Evolutionary conservation across 2,888 invertebrate genomes (phyloP).

Genomic region (Aspidiotus destructor): DNA sequence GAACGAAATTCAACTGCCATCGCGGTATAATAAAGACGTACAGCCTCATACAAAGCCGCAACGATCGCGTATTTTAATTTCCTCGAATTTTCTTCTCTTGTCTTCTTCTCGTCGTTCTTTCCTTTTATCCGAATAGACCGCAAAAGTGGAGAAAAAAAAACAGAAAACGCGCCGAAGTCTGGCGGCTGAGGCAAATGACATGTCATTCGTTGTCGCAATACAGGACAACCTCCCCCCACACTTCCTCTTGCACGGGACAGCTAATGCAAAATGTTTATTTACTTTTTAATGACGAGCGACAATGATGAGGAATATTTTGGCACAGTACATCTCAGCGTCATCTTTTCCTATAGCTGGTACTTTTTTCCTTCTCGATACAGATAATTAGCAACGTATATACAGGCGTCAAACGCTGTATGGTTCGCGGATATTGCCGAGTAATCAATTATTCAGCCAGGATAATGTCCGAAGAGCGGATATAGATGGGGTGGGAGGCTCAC

Average conservation of each 20-base stretch:
- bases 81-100: not conserved
- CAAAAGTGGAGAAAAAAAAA: not conserved
- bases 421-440: no score
- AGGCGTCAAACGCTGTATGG: no score
- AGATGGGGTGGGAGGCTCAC: no score
- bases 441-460: no score
- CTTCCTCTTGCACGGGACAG: not conserved
- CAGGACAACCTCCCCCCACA: no score
- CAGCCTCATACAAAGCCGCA: slow-evolving; percentile 21
- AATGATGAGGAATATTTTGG: slow-evolving; percentile 2
- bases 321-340: not conserved
- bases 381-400: no score
- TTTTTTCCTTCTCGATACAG: no score
- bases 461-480: no score
- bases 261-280: not conserved
- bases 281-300: not conserved
- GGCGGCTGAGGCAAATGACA: not conserved
- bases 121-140: not conserved
- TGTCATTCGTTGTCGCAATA: not conserved
- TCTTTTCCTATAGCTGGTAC: no score
- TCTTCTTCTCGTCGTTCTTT: not conserved
- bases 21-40: slow-evolving; percentile 2
- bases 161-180: not conserved
- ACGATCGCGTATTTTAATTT: slow-evolving; percentile 23
- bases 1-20: no score